Percentiles rank a stretch among this genome's conserved stretches.
phyloP scores from a whole-genome alignment of 2,888 invertebrate genomes.

The Chelonus formosanus region DNA sequence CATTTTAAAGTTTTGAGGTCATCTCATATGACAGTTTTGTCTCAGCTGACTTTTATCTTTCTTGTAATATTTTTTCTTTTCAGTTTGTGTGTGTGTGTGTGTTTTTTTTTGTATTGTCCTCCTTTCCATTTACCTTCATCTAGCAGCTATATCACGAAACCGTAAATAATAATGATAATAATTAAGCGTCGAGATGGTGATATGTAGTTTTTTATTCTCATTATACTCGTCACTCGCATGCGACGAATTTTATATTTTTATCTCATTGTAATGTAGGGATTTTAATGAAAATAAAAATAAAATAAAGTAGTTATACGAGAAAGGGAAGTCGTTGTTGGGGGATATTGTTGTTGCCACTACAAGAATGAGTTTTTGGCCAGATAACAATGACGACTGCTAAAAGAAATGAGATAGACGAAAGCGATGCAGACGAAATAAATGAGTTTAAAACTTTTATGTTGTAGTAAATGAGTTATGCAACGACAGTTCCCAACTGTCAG shows the following conservation, averaged over 20 bases:
- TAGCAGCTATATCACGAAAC: slow-evolving; percentile 39
- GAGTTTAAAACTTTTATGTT: slow-evolving; percentile 12
- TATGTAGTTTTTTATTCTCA: slow-evolving; percentile 17
- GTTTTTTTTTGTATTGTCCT: slow-evolving; percentile 11
- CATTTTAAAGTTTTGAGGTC: too few relatives aligned
- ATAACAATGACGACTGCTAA: neutral
- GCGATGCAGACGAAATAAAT: neutral
- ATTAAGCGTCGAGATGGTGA: slow-evolving; percentile 16
- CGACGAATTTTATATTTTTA: neutral
- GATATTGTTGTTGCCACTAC: neutral
- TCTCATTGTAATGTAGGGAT: neutral
- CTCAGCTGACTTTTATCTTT: neutral
- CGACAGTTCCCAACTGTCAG: slow-evolving; percentile 13
- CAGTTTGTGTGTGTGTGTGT: slow-evolving; percentile 8
- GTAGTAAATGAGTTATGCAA: slow-evolving; percentile 12
- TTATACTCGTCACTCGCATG: slow-evolving; percentile 15
- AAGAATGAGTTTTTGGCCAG: neutral
- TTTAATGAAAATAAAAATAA: neutral
- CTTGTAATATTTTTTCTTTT: slow-evolving; percentile 24
- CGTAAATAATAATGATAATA: slow-evolving; percentile 38
- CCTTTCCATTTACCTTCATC: slow-evolving; percentile 33
- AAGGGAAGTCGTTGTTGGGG: neutral
- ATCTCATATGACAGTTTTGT: too few relatives aligned
- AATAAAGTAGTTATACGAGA: neutral
- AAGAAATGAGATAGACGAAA: neutral